Percentiles rank a stretch among this genome's conserved stretches.
These are phyloP conservation scores for Zosterops japonicus DNA, from an alignment of 2,113 vertebrate species.

Conservation along the genomic window DNA sequence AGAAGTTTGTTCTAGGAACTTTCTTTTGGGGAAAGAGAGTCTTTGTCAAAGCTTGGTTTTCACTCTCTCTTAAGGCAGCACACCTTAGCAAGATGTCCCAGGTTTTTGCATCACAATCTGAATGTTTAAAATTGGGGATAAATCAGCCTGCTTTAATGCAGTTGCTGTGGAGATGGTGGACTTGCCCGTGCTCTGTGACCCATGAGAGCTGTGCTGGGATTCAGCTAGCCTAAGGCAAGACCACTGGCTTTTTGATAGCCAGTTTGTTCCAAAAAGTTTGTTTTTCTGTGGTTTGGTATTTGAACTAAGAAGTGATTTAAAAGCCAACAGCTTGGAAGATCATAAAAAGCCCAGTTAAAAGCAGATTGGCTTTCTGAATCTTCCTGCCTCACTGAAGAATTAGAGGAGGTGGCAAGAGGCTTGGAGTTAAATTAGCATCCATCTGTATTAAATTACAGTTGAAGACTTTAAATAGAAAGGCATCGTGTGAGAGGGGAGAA, in stretches of 20 bases:
- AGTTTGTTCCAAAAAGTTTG: not conserved
- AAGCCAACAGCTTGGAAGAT: slow-evolving; percentile 29
- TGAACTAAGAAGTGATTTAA: slow-evolving; percentile 22
- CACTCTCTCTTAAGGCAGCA: not conserved
- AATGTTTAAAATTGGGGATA: not conserved
- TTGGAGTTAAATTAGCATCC: slow-evolving; percentile 41
- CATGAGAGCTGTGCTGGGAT: not conserved
- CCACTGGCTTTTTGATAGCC: not conserved
- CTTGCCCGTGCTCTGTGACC: not conserved
- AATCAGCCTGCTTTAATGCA: not conserved
- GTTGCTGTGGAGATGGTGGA: not conserved
- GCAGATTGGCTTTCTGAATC: slow-evolving; percentile 20
- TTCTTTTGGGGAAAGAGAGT: not conserved
- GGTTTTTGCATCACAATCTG: not conserved
- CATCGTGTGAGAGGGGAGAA: slow-evolving; percentile 4
- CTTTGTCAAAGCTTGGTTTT: not conserved
- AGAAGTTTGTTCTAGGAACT: not conserved
- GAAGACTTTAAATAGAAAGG: slow-evolving; percentile 49
- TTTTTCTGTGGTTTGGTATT: not conserved
- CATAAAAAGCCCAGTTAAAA: slow-evolving; percentile 11
- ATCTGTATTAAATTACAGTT: slow-evolving; percentile 42
- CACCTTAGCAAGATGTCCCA: not conserved
- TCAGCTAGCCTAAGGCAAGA: not conserved
- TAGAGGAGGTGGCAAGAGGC: slow-evolving; percentile 33
- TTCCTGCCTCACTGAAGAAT: slow-evolving; percentile 14